Conservation (phyloP, 2,888 invertebrate genomes). For the Diarsia rubi region DNA sequence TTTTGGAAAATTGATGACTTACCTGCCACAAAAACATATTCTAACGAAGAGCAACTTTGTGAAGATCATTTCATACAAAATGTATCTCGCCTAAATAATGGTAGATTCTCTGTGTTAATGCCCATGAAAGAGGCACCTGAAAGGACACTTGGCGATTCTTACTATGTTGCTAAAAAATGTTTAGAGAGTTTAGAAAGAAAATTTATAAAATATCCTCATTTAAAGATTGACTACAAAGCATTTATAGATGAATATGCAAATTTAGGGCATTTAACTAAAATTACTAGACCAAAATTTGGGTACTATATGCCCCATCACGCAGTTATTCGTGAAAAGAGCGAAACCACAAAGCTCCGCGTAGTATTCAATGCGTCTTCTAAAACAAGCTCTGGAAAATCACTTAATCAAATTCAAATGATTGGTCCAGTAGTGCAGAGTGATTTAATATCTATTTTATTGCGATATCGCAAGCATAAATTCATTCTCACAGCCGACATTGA, state of each 20-base stretch:
- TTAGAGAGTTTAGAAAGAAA: conserved; percentile 13
- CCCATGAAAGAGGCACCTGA: conserved; percentile 4
- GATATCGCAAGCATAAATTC: conserved; percentile 8
- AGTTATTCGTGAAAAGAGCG: conserved; percentile 33
- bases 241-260: conserved; percentile 5
- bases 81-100: neutral
- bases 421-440: conserved; percentile 17
- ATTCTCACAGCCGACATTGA: conserved; percentile 10
- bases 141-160: conserved; percentile 8
- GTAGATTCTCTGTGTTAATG: conserved; percentile 20
- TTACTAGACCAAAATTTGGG: conserved; percentile 15
- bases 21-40: conserved; percentile 4
- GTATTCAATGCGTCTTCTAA: conserved; percentile 36
- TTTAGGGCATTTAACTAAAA: neutral
- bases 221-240: conserved; percentile 4
- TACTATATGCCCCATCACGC: conserved; percentile 38
- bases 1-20: conserved; percentile 31
- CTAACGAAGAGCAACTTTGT: conserved; percentile 16
- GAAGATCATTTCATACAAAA: conserved; percentile 13
- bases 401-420: conserved; percentile 21
- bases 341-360: conserved; percentile 33
- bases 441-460: neutral
- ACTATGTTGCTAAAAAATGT: conserved; percentile 4
- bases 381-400: conserved; percentile 25
- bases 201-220: neutral